Evolutionary conservation across 1,140 invertebrate species (phyloP), one percentile per base, ranked within the genome.

Genomic region (Centruroides vittatus): DNA sequence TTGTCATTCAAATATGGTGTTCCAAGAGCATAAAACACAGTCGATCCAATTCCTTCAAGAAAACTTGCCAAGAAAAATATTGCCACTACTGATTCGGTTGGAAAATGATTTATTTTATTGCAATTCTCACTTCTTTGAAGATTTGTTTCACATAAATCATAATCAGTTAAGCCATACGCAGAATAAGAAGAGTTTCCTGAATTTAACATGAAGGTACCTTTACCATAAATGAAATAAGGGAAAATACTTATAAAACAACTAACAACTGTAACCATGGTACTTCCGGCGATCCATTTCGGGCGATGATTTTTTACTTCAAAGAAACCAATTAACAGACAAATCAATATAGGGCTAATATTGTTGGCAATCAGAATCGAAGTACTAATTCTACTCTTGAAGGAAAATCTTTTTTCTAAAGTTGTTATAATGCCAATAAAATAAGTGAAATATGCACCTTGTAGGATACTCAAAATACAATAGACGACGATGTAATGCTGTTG

Each of bases 401-500:
- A 86, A 69, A 86, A 88, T 65, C 84, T 78, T 67, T 87, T 87
- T 70, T 88, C 85, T 47, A 88, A 76, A 1, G 85, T 89, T 48
- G 85, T 85, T 49, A 88, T 82, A 6, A 83, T 86, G 10, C 84
- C 84, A 67, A 84, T 84, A 61, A 85, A 86, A 68, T 88, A 88
- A 3, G 84, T 79, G 66, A 82, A 86, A 60, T 82, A 80, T 60
- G 85, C 84, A 11, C 81, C 81, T 65, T 85, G 84, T 53, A 85
- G 78, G 65, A 84, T 82, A 12, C 84, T 85, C 2, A 86, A 74
- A 9, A 86, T 71, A 49, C 84, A 84, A 65, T 86, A 88, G 0
- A 86, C 71, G 54, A 86, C 71, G 3, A 88, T 80, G 66, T 86
- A 88, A 0, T 79, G 79, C 59, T 84, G 85, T 70, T 86, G 85